Conservation (phyloP, 2,888 invertebrate genomes). For the Drosophila yooni region DNA sequence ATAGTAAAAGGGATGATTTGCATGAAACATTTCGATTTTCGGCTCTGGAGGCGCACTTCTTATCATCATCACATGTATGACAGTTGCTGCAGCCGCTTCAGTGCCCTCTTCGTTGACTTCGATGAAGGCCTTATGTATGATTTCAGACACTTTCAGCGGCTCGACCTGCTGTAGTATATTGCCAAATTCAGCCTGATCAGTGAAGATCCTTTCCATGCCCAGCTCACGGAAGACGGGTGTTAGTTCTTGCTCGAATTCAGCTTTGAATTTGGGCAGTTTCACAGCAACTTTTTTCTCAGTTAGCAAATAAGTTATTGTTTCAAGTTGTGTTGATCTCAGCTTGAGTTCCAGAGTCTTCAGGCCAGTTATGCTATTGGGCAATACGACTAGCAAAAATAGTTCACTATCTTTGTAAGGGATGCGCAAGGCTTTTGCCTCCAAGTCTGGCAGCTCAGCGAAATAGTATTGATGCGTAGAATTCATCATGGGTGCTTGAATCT, state of each 20-base stretch:
- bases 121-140: constrained; percentile 93
- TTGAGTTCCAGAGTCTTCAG: constrained; percentile 87
- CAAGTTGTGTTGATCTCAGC: constrained; percentile 86
- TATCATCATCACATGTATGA: accelerated
- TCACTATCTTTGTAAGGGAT: constrained; percentile 89
- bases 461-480: constrained; percentile 80
- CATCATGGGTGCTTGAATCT: constrained; percentile 89
- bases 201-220: constrained; percentile 89
- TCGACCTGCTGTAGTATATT: constrained; percentile 86
- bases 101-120: constrained; percentile 94
- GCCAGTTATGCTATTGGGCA: constrained; percentile 88
- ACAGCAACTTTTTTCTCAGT: constrained; percentile 81
- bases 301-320: constrained; percentile 87
- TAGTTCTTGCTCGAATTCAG: constrained; percentile 53
- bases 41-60: neutral
- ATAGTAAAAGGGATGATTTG: constrained; percentile 48
- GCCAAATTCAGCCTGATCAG: constrained; percentile 86
- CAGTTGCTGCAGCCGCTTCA: constrained; percentile 93
- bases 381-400: constrained; percentile 90
- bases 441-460: constrained; percentile 57
- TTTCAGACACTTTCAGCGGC: constrained; percentile 87
- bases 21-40: constrained; percentile 34
- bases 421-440: constrained; percentile 86
- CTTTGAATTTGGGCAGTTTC: constrained; percentile 90
- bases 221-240: constrained; percentile 85